A percentile compares a stretch with the other conserved stretches of the same genome.
These are phyloP conservation scores for Phortica magna DNA, from an alignment of 2,888 invertebrate genomes.

Conservation along the genomic window DNA sequence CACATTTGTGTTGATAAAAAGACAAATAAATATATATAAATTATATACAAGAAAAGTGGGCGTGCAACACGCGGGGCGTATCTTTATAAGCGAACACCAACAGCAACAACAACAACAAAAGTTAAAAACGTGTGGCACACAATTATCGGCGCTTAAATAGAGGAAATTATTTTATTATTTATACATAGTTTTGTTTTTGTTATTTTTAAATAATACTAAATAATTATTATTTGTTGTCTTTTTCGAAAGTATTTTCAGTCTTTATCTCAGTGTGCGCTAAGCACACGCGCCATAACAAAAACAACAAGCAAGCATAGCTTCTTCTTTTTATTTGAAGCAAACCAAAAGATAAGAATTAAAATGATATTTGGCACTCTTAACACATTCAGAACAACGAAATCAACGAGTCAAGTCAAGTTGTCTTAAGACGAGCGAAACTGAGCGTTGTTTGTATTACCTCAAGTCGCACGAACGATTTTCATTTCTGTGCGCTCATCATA, in stretches of 20 bases:
- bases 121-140: conserved; percentile 24
- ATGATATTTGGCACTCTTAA: conserved; percentile 1
- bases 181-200: not conserved
- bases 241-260: conserved; percentile 5
- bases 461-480: not conserved
- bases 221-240: conserved; percentile 16
- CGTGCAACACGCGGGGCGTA: not conserved
- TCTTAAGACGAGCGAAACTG: not conserved
- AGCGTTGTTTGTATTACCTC: not conserved
- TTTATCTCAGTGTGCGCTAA: conserved; percentile 20
- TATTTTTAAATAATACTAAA: conserved; percentile 2
- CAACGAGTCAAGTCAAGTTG: not conserved
- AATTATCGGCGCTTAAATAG: conserved; percentile 19
- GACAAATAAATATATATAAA: not conserved
- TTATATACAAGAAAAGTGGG: not conserved
- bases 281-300: conserved; percentile 29
- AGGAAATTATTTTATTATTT: conserved; percentile 6
- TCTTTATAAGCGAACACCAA: not conserved
- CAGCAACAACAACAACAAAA: no score
- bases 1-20: conserved; percentile 27
- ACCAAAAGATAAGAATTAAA: not conserved
- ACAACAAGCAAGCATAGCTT: conserved; percentile 10
- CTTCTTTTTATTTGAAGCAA: not conserved
- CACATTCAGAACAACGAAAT: no score
- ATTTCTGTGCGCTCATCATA: not conserved